phyloP scores from a whole-genome alignment of 2,113 vertebrate species.

The Thamnophis sirtalis region DNA sequence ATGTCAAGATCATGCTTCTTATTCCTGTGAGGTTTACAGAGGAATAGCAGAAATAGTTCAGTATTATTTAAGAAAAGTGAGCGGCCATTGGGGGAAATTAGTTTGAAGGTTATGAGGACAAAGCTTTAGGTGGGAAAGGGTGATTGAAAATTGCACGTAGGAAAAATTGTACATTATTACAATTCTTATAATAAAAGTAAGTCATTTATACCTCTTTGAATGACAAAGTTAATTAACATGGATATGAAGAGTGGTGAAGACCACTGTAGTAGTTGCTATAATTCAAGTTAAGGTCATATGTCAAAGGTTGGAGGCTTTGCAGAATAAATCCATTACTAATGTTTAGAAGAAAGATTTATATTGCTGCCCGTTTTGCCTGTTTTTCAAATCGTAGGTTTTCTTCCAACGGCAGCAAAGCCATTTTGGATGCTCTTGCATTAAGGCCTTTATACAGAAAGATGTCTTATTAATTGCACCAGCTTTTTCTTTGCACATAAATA shows the following conservation, averaged over 20 bases:
- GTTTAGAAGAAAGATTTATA: background rate
- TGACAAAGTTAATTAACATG: background rate
- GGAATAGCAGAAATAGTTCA: background rate
- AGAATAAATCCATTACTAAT: background rate
- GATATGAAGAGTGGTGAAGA: background rate
- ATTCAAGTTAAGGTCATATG: background rate
- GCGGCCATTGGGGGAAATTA: background rate
- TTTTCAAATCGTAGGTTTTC: background rate
- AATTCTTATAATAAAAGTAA: background rate
- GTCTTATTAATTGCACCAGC: background rate
- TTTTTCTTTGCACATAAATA: background rate
- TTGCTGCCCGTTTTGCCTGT: background rate
- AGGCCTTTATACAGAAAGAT: background rate
- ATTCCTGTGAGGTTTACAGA: background rate
- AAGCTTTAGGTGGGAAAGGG: background rate
- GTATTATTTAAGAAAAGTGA: background rate
- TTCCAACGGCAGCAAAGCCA: background rate
- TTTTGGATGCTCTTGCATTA: background rate
- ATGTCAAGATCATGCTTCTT: background rate
- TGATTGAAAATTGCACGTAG: background rate
- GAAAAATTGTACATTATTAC: background rate
- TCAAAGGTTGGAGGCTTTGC: background rate
- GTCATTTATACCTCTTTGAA: rapidly evolving
- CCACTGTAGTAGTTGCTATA: background rate
- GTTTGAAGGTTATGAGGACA: rapidly evolving